phyloP scores from a whole-genome alignment of 2,888 invertebrate genomes.

The Amaurobius ferox region DNA sequence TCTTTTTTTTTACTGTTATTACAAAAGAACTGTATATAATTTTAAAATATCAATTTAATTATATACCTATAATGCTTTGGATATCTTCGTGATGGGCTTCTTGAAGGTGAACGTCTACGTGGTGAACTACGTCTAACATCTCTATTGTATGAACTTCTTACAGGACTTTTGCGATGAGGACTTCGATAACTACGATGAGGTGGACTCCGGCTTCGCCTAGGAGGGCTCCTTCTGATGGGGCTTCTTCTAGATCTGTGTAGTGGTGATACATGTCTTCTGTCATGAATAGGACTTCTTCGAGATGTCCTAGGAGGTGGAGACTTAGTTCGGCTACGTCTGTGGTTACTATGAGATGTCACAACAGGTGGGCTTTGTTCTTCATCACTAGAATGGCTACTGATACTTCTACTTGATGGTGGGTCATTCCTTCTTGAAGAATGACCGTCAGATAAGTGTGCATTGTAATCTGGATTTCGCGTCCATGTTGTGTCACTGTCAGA shows the following conservation, averaged over 20 bases:
- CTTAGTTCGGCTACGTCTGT: slow-evolving; percentile 31
- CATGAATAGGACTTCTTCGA: slow-evolving; percentile 34
- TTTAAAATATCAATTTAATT: too few relatives aligned
- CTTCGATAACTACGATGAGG: slow-evolving; percentile 4
- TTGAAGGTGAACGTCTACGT: slow-evolving; percentile 26
- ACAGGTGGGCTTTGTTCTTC: slow-evolving; percentile 3
- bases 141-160: slow-evolving; percentile 35
- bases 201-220: slow-evolving; percentile 35
- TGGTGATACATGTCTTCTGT: slow-evolving; percentile 33
- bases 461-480: slow-evolving; percentile 55
- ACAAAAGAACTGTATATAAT: too few relatives aligned
- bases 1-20: too few relatives aligned
- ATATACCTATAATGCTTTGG: slow-evolving; percentile 46
- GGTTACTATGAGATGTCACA: not conserved
- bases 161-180: slow-evolving; percentile 24
- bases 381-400: not conserved
- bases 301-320: slow-evolving; percentile 26
- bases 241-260: slow-evolving; percentile 16
- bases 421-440: slow-evolving; percentile 13
- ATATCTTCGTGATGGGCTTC: slow-evolving; percentile 19
- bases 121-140: slow-evolving; percentile 38
- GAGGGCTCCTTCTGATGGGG: slow-evolving; percentile 20
- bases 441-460: slow-evolving; percentile 13
- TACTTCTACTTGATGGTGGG: slow-evolving; percentile 17
- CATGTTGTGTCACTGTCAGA: slow-evolving; percentile 67